A percentile compares a stretch with the other conserved stretches of the same genome.
Evolutionary conservation across 1,140 invertebrate genomes (phyloP).

Genomic region (Neotoxoptera formosana): DNA sequence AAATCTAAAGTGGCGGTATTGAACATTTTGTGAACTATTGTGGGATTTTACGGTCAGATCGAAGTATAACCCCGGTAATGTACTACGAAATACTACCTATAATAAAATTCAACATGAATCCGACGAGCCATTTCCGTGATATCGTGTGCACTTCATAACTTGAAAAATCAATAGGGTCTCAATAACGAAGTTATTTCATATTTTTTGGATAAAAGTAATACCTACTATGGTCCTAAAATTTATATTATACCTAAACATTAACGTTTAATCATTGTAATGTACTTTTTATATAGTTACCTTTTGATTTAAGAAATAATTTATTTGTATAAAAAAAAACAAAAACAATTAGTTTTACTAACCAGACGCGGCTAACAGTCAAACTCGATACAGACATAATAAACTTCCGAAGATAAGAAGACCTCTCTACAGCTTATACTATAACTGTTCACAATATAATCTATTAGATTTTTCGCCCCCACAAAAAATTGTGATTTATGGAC

Average conservation of each 20-base stretch:
- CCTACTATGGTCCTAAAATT: no score
- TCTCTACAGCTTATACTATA: constrained; percentile 11
- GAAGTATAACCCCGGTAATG: background rate
- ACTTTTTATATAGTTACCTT: background rate
- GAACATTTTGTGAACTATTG: background rate
- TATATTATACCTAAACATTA: background rate
- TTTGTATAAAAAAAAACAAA: background rate
- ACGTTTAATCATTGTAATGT: background rate
- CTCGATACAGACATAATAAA: background rate
- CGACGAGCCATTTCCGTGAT: background rate
- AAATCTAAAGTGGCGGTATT: background rate
- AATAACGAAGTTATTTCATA: background rate
- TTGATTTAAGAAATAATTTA: background rate
- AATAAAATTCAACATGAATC: background rate
- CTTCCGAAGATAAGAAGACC: background rate
- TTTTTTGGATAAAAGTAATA: background rate
- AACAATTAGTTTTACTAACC: background rate
- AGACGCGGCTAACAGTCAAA: background rate
- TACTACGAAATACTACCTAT: background rate
- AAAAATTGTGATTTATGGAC: constrained; percentile 17
- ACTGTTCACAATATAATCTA: constrained; percentile 17
- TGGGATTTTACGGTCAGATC: background rate
- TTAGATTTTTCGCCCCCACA: background rate
- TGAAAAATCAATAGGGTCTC: background rate
- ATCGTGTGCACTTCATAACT: background rate